Base-by-base conservation (phyloP, 2,888 invertebrate species). In the Cryptus viduatorius region DNA sequence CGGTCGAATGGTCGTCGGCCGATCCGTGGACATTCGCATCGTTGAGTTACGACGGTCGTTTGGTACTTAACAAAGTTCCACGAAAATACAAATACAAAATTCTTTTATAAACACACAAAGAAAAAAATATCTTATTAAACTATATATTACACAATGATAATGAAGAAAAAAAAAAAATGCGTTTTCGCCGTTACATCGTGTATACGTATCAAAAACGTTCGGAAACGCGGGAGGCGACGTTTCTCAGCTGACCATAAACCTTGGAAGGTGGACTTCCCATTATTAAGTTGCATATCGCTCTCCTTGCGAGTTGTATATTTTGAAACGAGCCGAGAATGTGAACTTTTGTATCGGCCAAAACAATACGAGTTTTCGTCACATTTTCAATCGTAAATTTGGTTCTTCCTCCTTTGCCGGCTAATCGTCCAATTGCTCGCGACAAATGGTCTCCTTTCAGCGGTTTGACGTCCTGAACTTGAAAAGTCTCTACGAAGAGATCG, bases 11-110 rank as follows among this genome's bases (percentile, higher is more conserved):
- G 99, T 98, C 98, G 85, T 96, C 97, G 29, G 98, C 98, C 31
- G 99, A 99, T 94, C 99, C 99, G 14, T 99, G 99, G 99, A 97
- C 98, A 81, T 99, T 99, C 95, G 99, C 99, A n/a, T 99, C 99
- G 0, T 95, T 99, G 0, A 99, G 99, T 93, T 99, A 99, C 93
- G 99, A 99, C 94, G 99, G 99, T 0, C 94, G 99, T 69, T 95
- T 99, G 19, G 97, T 99, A 68, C 96, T 99, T 50, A 98, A 98
- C 56, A 95, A 97, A 90, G 98, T 99, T 29, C 98, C 99, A n/a
- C 95, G 97, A 85, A 97, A 97, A 90, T 97, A 98, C 92, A 99
- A 99, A 94, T 99, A 98, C 93, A 98, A 98, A 94, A 98, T 99
- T 91, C 95, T 98, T 89, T 94, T 98, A 86, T 98, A 95, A 95